Conservation (phyloP, 2,113 vertebrate species). For the Caloenas nicobarica region DNA sequence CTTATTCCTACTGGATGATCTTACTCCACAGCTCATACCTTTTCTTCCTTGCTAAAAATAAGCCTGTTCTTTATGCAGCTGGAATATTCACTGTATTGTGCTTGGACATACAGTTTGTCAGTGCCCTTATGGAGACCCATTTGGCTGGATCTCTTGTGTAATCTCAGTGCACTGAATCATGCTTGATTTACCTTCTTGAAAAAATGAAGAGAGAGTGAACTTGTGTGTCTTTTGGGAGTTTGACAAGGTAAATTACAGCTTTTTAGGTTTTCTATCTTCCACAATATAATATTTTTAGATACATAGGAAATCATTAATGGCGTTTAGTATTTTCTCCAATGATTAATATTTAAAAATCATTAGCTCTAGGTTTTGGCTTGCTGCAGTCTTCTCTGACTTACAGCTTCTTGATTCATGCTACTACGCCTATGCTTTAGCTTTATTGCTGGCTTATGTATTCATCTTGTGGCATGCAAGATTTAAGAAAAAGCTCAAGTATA, state of each 20-base stretch:
- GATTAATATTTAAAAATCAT: neutral
- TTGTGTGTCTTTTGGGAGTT: neutral
- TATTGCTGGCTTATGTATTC: neutral
- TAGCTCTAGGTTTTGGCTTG: neutral
- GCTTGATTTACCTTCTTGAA: neutral
- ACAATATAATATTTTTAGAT: neutral
- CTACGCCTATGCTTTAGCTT: neutral
- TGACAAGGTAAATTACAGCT: constrained; percentile 36
- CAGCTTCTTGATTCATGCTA: neutral
- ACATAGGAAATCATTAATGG: neutral
- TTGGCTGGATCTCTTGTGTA: constrained; percentile 39
- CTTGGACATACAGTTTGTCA: neutral
- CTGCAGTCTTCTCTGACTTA: neutral
- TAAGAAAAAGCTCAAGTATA: neutral
- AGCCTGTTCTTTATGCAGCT: constrained; percentile 27
- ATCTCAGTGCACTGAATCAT: constrained; percentile 12
- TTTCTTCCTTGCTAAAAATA: constrained; percentile 53
- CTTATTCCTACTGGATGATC: constrained; percentile 18
- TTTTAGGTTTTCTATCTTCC: neutral
- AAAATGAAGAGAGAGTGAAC: neutral
- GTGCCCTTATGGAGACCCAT: constrained; percentile 18
- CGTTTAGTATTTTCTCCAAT: neutral
- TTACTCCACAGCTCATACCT: constrained; percentile 30
- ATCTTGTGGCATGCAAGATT: neutral
- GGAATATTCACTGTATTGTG: constrained; percentile 19